Evolutionary conservation across 1,140 invertebrate species (phyloP).

Genomic region (Drosophila triauraria): DNA sequence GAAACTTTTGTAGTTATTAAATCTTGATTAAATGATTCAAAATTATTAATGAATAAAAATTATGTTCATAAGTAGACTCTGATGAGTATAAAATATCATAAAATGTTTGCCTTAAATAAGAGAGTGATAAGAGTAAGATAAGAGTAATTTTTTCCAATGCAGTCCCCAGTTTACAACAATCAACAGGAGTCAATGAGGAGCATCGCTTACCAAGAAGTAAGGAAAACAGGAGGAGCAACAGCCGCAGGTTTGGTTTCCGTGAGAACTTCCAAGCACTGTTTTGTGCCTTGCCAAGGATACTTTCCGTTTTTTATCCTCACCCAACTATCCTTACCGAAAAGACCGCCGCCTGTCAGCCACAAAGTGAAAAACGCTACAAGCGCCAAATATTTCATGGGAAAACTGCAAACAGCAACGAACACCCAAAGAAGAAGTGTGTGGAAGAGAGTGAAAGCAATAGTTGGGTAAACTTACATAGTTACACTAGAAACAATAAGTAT

Average conservation of each 20-base stretch:
- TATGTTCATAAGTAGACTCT: too few species aligned
- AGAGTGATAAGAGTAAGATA: too few species aligned
- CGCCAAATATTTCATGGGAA: slow-evolving; percentile 77
- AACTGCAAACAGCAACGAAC: slow-evolving; percentile 34
- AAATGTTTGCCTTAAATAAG: too few species aligned
- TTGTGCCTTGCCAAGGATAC: slow-evolving; percentile 37
- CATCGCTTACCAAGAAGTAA: slow-evolving; percentile 2
- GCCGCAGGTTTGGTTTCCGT: slow-evolving; percentile 51
- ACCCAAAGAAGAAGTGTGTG: slow-evolving; percentile 19
- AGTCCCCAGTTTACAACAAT: slow-evolving; percentile 6
- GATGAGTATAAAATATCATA: too few species aligned
- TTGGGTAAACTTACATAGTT: slow-evolving; percentile 9
- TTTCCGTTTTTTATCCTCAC: slow-evolving; percentile 4
- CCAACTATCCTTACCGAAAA: slow-evolving; percentile 11
- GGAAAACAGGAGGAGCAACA: slow-evolving; percentile 21
- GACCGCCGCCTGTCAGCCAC: slow-evolving; percentile 36
- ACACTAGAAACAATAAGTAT: neutral
- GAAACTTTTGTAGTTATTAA: too few species aligned
- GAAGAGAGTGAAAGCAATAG: slow-evolving; percentile 14
- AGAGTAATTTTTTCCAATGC: neutral
- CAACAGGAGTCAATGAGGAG: neutral
- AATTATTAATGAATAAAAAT: too few species aligned
- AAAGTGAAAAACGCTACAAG: slow-evolving; percentile 74
- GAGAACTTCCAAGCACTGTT: slow-evolving; percentile 42
- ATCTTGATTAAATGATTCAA: too few species aligned